These are phyloP conservation scores for Malurus melanocephalus DNA, from an alignment of 2,113 vertebrate genomes.

Conservation along the genomic window DNA sequence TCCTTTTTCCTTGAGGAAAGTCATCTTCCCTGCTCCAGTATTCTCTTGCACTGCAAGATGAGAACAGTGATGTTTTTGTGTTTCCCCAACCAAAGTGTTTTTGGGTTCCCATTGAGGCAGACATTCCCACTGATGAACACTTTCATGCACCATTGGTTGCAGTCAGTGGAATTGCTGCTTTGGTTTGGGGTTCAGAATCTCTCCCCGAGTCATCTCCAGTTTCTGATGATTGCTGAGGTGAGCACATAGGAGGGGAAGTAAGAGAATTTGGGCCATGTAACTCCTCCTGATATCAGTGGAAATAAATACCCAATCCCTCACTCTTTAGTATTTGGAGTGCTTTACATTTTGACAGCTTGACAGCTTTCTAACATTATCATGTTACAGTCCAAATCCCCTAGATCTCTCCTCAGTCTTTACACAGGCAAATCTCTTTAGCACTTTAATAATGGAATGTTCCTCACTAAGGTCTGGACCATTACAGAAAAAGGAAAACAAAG, in stretches of 20 bases:
- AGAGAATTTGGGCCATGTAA: neutral
- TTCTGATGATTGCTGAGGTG: neutral
- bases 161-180: neutral
- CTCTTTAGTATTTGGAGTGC: neutral
- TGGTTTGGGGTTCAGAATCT: neutral
- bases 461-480: neutral
- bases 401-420: neutral
- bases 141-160: neutral
- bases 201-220: neutral
- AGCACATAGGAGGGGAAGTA: neutral
- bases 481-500: neutral
- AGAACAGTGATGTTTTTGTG: neutral
- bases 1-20: neutral
- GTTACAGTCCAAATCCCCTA: constrained; percentile 18
- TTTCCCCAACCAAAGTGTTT: neutral
- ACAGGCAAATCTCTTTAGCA: neutral
- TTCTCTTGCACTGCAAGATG: neutral
- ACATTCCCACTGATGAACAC: neutral
- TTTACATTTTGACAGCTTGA: constrained; percentile 37
- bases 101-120: neutral
- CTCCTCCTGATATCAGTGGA: neutral
- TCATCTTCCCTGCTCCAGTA: neutral
- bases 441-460: neutral
- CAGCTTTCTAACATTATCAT: constrained; percentile 33
- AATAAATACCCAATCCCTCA: constrained; percentile 7